Conservation (phyloP, 2,797 vertebrate species). For the Poecilia velifera region DNA sequence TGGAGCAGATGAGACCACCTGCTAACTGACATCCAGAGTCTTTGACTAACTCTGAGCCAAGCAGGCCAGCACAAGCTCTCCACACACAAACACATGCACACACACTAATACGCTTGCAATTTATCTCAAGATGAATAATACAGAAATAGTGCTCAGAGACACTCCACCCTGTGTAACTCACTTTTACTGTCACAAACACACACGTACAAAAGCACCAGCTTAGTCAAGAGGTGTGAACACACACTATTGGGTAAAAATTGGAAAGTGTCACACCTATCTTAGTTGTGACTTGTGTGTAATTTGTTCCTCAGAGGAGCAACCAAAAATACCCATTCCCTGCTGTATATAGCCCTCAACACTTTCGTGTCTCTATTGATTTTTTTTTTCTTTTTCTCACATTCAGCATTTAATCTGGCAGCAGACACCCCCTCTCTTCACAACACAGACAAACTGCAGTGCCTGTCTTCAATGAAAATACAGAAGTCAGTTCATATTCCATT, state of each 20-base stretch:
- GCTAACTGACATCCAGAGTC: conserved; percentile 55
- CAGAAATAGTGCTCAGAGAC: conserved; percentile 31
- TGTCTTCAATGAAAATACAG: conserved; percentile 31
- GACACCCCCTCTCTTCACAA: conserved; percentile 31
- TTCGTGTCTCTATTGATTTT: conserved; percentile 43
- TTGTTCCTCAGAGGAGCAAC: conserved; percentile 61
- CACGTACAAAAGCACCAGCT: conserved; percentile 59
- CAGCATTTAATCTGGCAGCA: conserved; percentile 43
- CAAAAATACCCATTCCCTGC: conserved; percentile 72
- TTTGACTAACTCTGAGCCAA: conserved; percentile 58
- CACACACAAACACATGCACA: conserved; percentile 15
- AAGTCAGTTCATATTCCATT: conserved; percentile 32
- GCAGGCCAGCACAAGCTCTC: conserved; percentile 56
- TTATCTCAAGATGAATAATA: conserved; percentile 29
- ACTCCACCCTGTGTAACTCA: conserved; percentile 32
- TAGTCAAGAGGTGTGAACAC: conserved; percentile 76
- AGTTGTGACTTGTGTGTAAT: conserved; percentile 76
- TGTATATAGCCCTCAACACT: conserved; percentile 59
- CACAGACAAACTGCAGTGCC: conserved; percentile 12
- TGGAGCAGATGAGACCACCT: conserved; percentile 75
- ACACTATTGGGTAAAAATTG: conserved; percentile 75
- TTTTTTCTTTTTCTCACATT: conserved; percentile 38
- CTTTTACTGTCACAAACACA: conserved; percentile 11
- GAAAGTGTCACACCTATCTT: conserved; percentile 76
- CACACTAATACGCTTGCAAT: not conserved